Evolutionary conservation across 2,113 vertebrate species (phyloP).

Genomic region (Onychostoma macrolepis): DNA sequence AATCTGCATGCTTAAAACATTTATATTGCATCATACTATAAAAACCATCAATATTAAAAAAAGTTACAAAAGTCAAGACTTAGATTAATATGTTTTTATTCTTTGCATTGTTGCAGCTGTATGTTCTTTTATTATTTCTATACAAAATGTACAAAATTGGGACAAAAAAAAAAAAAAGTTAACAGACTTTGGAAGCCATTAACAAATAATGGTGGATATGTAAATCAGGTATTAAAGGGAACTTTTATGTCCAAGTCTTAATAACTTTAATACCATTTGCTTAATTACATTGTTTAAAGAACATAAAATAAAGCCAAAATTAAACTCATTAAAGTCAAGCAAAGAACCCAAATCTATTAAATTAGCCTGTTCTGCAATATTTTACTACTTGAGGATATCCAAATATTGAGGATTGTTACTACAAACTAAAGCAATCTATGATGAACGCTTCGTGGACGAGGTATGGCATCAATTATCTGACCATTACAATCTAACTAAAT

Average conservation of each 20-base stretch:
- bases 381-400: not conserved
- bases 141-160: slow-evolving; percentile 40
- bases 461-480: not conserved
- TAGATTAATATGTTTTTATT: slow-evolving; percentile 4
- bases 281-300: not conserved
- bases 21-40: not conserved
- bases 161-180: not conserved
- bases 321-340: not conserved
- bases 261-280: not conserved
- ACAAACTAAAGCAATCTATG: not conserved
- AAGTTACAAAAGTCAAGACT: not conserved
- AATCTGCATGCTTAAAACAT: not conserved
- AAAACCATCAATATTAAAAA: not conserved
- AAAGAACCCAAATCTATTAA: not conserved
- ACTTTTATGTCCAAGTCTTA: not conserved
- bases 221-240: not conserved
- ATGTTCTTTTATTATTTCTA: slow-evolving; percentile 4
- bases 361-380: not conserved
- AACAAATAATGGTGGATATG: slow-evolving; percentile 2
- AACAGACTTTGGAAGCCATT: not conserved
- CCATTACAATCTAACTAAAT: not conserved
- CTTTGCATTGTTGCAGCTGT: slow-evolving; percentile 9
- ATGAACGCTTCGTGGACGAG: not conserved
- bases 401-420: not conserved
- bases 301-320: not conserved